A percentile compares a stretch with the other conserved stretches of the same genome.
Evolutionary conservation across 2,888 invertebrate species (phyloP).

Genomic region (Hypomecis atomaria): DNA sequence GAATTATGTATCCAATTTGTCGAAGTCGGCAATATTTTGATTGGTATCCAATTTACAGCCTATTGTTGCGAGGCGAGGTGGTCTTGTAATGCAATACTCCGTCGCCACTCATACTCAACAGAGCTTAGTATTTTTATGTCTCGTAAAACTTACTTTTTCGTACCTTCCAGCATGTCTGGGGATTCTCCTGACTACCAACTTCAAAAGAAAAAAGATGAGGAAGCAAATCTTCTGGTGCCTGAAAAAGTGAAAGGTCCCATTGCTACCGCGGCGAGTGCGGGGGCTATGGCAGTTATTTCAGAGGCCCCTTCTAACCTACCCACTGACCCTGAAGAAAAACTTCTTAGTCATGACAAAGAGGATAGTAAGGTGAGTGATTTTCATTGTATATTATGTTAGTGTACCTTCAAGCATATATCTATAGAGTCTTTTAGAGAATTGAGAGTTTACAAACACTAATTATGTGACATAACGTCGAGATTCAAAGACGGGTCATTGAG

Average conservation of each 20-base stretch:
- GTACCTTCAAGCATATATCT: too few relatives aligned
- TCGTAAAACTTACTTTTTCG: neutral
- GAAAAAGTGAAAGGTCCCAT: constrained; percentile 54
- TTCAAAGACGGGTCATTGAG: too few relatives aligned
- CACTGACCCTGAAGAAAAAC: constrained; percentile 50
- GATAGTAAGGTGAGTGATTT: constrained; percentile 59
- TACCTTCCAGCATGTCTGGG: constrained; percentile 71
- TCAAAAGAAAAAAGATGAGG: constrained; percentile 72
- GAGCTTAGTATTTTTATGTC: neutral
- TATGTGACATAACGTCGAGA: too few relatives aligned
- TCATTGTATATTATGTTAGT: neutral
- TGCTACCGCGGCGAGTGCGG: constrained; percentile 49
- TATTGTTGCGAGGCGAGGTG: constrained; percentile 35
- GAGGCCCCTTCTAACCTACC: constrained; percentile 50
- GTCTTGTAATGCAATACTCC: constrained; percentile 29
- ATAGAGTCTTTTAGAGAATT: too few relatives aligned
- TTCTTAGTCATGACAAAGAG: constrained; percentile 58
- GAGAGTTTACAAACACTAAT: too few relatives aligned
- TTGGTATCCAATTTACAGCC: constrained; percentile 32
- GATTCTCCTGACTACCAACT: constrained; percentile 65
- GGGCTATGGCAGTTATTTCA: constrained; percentile 42
- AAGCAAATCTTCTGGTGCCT: constrained; percentile 58
- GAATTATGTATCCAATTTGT: constrained; percentile 49
- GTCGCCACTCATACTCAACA: neutral
- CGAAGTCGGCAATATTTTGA: constrained; percentile 41